Percentiles rank a stretch among this genome's conserved stretches.
Conservation (phyloP, 2,888 invertebrate species). For the Limnephilus auricula region DNA sequence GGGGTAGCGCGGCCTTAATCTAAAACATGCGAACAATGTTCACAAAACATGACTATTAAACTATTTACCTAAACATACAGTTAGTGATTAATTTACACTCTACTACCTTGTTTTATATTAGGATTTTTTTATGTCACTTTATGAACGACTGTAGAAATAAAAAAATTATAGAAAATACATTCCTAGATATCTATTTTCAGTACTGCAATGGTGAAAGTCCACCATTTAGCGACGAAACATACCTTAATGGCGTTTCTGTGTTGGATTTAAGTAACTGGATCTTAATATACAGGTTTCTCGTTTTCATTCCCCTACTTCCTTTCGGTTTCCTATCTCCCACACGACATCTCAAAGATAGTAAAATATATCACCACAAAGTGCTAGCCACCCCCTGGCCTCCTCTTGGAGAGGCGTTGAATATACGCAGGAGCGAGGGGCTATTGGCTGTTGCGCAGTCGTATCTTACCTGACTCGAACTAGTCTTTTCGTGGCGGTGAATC, state of each 20-base stretch:
- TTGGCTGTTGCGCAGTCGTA: neutral
- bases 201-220: neutral
- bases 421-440: neutral
- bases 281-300: slow-evolving; percentile 2
- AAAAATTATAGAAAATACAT: neutral
- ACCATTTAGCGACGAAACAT: neutral
- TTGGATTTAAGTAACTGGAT: neutral
- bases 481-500: neutral
- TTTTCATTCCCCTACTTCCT: neutral
- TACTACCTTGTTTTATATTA: no score
- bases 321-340: neutral
- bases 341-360: neutral
- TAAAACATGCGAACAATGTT: no score
- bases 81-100: no score
- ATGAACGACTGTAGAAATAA: no score
- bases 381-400: neutral
- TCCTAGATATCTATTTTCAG: neutral
- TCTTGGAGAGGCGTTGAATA: neutral
- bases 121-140: no score
- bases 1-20: no score
- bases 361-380: neutral
- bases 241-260: neutral
- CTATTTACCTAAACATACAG: no score
- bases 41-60: no score
- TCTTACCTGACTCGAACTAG: neutral